Evolutionary conservation across 2,888 invertebrate genomes (phyloP).

Genomic region (Dioctria rufipes): DNA sequence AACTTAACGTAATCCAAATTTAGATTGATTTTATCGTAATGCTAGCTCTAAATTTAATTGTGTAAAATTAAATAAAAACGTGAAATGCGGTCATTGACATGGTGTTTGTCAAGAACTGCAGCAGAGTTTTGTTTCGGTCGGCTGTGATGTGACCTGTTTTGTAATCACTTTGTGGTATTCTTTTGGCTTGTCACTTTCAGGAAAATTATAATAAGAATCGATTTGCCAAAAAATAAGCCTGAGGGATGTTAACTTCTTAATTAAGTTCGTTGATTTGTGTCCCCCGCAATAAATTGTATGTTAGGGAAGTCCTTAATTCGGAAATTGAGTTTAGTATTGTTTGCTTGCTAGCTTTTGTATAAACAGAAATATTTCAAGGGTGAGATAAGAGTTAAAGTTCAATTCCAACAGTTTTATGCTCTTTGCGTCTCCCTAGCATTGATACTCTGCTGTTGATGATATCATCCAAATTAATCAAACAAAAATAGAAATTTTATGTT

Average conservation of each 20-base stretch:
- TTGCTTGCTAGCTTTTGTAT: too few relatives aligned
- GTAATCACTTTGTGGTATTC: slow-evolving; percentile 34
- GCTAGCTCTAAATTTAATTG: neutral
- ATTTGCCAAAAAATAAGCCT: slow-evolving; percentile 25
- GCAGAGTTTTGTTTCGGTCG: neutral
- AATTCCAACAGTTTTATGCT: neutral
- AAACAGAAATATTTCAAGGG: neutral
- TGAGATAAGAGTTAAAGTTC: slow-evolving; percentile 6
- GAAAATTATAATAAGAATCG: slow-evolving; percentile 30
- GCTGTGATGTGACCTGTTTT: slow-evolving; percentile 28
- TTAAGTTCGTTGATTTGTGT: neutral
- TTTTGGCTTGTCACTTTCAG: slow-evolving; percentile 2
- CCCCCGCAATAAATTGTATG: neutral
- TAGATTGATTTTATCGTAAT: neutral
- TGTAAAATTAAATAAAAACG: neutral
- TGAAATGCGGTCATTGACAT: slow-evolving; percentile 22
- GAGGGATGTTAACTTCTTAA: neutral
- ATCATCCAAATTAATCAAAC: slow-evolving; percentile 6
- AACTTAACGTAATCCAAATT: neutral
- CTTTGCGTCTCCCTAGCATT: neutral
- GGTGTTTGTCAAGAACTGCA: neutral
- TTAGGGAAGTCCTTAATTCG: too few relatives aligned
- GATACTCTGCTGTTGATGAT: neutral
- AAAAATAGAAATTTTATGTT: slow-evolving; percentile 15
- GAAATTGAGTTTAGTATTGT: too few relatives aligned